Base-by-base conservation (phyloP, 2,113 vertebrate genomes). In the Petrocephalus microphthalmus region DNA sequence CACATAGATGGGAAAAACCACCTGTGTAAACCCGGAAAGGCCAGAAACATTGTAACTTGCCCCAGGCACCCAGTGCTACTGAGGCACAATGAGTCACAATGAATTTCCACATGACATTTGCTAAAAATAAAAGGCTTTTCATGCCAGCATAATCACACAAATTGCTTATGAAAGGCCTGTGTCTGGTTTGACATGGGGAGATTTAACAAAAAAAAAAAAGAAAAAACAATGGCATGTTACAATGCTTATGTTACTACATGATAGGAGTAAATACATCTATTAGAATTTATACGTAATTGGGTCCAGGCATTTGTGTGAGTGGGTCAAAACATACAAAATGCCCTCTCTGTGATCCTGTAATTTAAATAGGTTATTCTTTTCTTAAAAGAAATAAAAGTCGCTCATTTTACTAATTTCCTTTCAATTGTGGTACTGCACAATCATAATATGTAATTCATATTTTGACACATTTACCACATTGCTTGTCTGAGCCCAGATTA, bases 101-200 rank as follows among this genome's bases (percentile, higher is more conserved):
- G 81, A 83, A 83, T 83, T 83, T 83, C 81, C 81, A 47, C 42
- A 83, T 83, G 81, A 83, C 81, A 83, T 83, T 45, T 83, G 45
- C 81, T 83, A 83, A 83, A 83, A 49, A 83, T 83, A 83, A 83
- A 83, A 83, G 81, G 45, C 45, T 83, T 83, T 83, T 83, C 33
- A 83, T 83, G 81, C 45, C 81, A 49, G 19, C 42, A 15, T 83
- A 83, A 83, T 83, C 81, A 83, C 42, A 83, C 45, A 83, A 83
- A 83, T 83, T 83, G 45, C 37, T 83, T 83, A 47, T 83, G 81
- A 83, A 49, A 49, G 49, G 22, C 22, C 81, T 83, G 45, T 42
- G 20, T 45, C 81, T 83, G 45, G 45, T 49, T 49, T 83, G 81
- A 83, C 81, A 83, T 49, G 81, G 7, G 45, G 81, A 45, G 81